Base-by-base conservation (phyloP, 2,797 vertebrate genomes). In the Setipinna tenuifilis region DNA sequence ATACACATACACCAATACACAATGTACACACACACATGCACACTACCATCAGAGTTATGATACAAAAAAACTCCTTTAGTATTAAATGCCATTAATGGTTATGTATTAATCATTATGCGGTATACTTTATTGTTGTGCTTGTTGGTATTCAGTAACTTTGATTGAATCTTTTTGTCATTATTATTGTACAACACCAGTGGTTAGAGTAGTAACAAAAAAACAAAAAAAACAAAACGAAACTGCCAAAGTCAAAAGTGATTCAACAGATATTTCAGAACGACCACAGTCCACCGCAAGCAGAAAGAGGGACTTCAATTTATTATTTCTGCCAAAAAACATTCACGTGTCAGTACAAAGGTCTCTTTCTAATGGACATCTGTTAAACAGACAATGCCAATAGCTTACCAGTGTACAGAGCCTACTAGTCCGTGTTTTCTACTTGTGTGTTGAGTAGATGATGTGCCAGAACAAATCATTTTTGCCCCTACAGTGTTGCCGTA, bases 121-220 rank as follows among this genome's bases (percentile, higher is more conserved):
- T 84, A 82, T 75, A 61, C 59, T 82, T 80, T 54, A 59, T 84
- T 88, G 80, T 84, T 87, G 80, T 87, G 59, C 82, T 85, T 83
- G 81, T 88, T 71, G 57, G 82, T 65, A 81, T 85, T 86, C 28
- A 28, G 75, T 88, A 86, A 81, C 85, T 85, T 85, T 81, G 58
- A 78, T 78, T 78, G 71, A 78, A 78, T 78, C 71, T 44, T 78
- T 78, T 78, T 90, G 82, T 83, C 84, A 88, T 86, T 62, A 71
- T 78, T 78, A 78, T 78, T 78, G 71, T 78, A 44, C 16, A 35
- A 41, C 71, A 78, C 71, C 71, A 44, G 35, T 78, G 71, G 71
- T 78, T 78, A 78, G 71, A 78, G 71, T 78, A 78, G 71, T 78
- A 41, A 78, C 71, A 78, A 78, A 75, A 35, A 48, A 48, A 48